Base-by-base conservation (phyloP, 35 echinoderm and acorn worm species). In the Diadema setosum region DNA sequence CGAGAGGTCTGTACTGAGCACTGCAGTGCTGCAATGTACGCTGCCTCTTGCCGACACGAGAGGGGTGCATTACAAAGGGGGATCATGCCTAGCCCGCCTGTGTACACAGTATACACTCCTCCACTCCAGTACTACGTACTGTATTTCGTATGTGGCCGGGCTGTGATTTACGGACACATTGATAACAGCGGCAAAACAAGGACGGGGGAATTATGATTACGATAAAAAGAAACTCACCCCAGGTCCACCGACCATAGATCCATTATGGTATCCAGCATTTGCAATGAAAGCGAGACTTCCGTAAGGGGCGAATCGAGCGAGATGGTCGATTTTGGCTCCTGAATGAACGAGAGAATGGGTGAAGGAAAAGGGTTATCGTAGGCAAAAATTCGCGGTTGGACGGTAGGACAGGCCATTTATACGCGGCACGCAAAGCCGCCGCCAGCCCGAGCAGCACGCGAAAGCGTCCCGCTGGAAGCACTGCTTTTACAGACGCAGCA, bases 241-340 rank as follows among this genome's bases (percentile, higher is more conserved):
- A 16, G 52, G 55, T 40, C 87, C 87, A 24, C 64, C 75, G 29
- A 90, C 80, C 50, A 90, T 90, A 5, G 87, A 83, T 65, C 87
- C 87, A 90, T 90, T 90, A 57, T 75, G 87, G 43, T 90, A 80
- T 39, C 80, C 81, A 63, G 75, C 87, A 40, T 48, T 57, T 17
- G 87, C 59, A 58, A 90, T 90, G 57, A 83, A 83, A 46, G 87
- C 87, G 39, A 90, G 75, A 59, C 80, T 90, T 43, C 18, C 37
- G 42, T 90, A 90, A 3, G 87, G 39, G 23, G 76, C 20, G 52
- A 90, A 90, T 26, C 87, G 87, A 42, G 87, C 75, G 48, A 83
- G 65, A 61, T 90, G 87, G 37, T 90, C 87, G 34, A 56, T 32
- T 69, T 90, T 90, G 58, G 55, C 58, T 20, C 78, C 87, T 90